Evolutionary conservation across 2,797 vertebrate species (phyloP), one percentile per base, ranked within the genome.

Genomic region (Melanotaenia trifasciata): DNA sequence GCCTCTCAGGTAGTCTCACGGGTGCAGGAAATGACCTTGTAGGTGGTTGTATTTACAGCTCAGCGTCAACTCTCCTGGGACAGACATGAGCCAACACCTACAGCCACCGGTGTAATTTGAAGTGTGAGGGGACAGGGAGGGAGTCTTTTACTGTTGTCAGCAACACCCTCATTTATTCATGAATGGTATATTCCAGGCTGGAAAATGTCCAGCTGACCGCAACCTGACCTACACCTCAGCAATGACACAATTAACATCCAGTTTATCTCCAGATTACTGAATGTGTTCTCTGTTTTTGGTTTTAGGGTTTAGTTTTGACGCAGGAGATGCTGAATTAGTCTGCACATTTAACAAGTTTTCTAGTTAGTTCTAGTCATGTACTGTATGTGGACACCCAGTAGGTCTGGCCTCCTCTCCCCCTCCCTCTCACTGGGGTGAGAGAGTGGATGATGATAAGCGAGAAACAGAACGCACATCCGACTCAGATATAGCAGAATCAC

Each of bases 131-230:
- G 35, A 36, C 35, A 36, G 28, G 33, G 28, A 7, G 47, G 26
- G 40, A 5, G 28, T 16, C 18, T 16, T 6, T 13, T 35, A 11
- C 24, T 33, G 35, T n/a, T 33, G 14, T 18, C 54, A 14, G 43
- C 13, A 28, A 68, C 64, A 38, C 59, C 63, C 4, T 65, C 53
- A 22, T 54, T 81, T 73, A 83, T 79, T 86, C 78, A 81, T 71
- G 66, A 59, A 12, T 18, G 0, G 45, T 63, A 11, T 8, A 43
- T 36, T 67, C 8, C 45, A 63, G 59, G 12, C 24, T 58, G 59
- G 45, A 53, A 58, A 45, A 45, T 32, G 13, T n/a, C 24, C 16
- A n/a, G 8, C 51, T 43, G n/a, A 58, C 24, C 28, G 7, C 32
- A 33, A 33, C 32, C 32, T 33, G 32, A 7, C 7, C 32, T 33